Conservation (phyloP, 2,113 vertebrate genomes). For the Malaclemys terrapin region DNA sequence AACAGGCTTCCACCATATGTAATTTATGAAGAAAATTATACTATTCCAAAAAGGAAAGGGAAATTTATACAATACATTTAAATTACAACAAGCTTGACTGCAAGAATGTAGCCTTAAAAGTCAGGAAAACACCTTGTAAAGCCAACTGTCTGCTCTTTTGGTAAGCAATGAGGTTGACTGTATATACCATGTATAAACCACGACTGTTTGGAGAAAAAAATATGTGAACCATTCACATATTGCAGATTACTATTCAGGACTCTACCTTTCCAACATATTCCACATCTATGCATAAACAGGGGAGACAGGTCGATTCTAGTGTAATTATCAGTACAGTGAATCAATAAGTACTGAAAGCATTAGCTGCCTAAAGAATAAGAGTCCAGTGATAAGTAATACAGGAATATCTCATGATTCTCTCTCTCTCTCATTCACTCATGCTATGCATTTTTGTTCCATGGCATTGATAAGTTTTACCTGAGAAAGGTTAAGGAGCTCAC, state of each 20-base stretch:
- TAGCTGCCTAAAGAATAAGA: constrained; percentile 27
- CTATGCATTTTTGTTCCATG: neutral
- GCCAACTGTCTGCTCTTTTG: constrained; percentile 66
- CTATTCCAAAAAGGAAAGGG: constrained; percentile 76
- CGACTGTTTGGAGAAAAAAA: constrained; percentile 43
- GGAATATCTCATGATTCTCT: neutral
- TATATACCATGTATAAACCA: constrained; percentile 28
- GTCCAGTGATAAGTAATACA: neutral
- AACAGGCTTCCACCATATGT: constrained; percentile 81
- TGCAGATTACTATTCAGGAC: constrained; percentile 1
- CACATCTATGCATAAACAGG: constrained; percentile 19
- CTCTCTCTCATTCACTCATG: neutral
- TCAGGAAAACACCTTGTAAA: constrained; percentile 77
- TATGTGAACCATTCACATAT: neutral
- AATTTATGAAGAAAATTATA: constrained; percentile 84
- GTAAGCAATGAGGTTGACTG: constrained; percentile 63
- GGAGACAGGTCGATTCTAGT: constrained; percentile 26
- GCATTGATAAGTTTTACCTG: neutral
- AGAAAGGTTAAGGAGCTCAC: neutral
- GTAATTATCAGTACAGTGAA: constrained; percentile 58
- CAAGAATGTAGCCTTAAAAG: constrained; percentile 77
- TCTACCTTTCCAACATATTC: neutral
- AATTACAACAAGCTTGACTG: constrained; percentile 72
- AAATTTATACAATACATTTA: constrained; percentile 78
- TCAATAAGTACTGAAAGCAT: constrained; percentile 56